These are phyloP conservation scores for Macroramphosus scolopax DNA, from an alignment of 2,797 vertebrate species.

Conservation along the genomic window DNA sequence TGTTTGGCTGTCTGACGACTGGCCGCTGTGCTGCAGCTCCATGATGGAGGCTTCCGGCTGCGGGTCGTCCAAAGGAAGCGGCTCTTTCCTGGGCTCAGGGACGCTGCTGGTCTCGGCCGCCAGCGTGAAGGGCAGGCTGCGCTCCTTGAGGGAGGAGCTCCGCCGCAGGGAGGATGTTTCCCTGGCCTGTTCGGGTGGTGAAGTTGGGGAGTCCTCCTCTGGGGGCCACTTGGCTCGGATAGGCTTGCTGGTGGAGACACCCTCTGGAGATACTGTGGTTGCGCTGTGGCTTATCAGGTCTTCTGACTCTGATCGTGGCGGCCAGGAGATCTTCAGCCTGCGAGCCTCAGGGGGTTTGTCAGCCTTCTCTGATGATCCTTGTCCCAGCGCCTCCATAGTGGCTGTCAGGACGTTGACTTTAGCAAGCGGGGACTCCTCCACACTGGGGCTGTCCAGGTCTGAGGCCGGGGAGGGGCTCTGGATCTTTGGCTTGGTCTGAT, in stretches of 20 bases:
- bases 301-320: slow-evolving; percentile 76
- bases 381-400: slow-evolving; percentile 87
- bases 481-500: background rate
- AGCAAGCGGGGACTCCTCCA: slow-evolving; percentile 90
- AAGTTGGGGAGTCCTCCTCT: slow-evolving; percentile 78
- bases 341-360: slow-evolving; percentile 86
- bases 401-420: slow-evolving; percentile 89
- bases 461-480: slow-evolving; percentile 50
- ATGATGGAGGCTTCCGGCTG: slow-evolving; percentile 25
- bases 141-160: slow-evolving; percentile 87
- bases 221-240: slow-evolving; percentile 90
- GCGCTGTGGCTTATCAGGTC: slow-evolving; percentile 36
- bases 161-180: slow-evolving; percentile 81
- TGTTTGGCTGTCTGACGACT: slow-evolving; percentile 22
- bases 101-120: slow-evolving; percentile 61
- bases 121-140: slow-evolving; percentile 83
- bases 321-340: slow-evolving; percentile 92
- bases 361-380: slow-evolving; percentile 54
- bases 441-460: slow-evolving; percentile 75
- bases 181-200: slow-evolving; percentile 67
- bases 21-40: slow-evolving; percentile 52
- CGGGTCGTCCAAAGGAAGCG: slow-evolving; percentile 16
- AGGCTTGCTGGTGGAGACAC: slow-evolving; percentile 68
- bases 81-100: slow-evolving; percentile 9
- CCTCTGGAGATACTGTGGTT: slow-evolving; percentile 73